These are phyloP conservation scores for Pelodiscus sinensis DNA, from an alignment of 2,113 vertebrate genomes.

Conservation along the genomic window DNA sequence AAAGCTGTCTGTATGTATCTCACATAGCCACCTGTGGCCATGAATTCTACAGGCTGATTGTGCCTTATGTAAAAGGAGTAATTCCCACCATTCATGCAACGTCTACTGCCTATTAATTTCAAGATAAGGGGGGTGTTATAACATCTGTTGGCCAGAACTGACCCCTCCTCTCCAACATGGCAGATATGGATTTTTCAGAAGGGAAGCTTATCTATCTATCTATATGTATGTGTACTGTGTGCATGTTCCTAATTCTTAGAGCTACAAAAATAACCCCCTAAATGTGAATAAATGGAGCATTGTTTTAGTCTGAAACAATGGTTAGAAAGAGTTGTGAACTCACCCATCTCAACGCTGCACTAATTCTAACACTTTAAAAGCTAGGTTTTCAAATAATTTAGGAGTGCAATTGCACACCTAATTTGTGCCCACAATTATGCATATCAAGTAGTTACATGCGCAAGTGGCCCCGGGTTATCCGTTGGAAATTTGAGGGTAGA, in stretches of 20 bases:
- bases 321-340: neutral
- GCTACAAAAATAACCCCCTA: neutral
- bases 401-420: neutral
- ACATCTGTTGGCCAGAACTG: neutral
- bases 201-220: neutral
- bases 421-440: constrained; percentile 12
- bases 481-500: constrained; percentile 30
- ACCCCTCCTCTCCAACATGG: neutral
- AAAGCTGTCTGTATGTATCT: constrained; percentile 7
- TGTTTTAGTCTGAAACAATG: neutral
- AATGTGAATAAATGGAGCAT: neutral
- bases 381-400: constrained; percentile 18
- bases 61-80: neutral
- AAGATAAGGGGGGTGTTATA: neutral
- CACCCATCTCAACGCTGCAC: neutral
- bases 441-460: constrained; percentile 25
- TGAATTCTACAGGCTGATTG: neutral
- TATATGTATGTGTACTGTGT: neutral
- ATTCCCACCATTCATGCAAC: neutral
- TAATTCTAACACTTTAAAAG: neutral
- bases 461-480: neutral
- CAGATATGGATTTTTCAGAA: neutral
- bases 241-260: neutral
- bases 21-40: constrained; percentile 3
- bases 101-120: neutral